phyloP scores from a whole-genome alignment of 2,113 vertebrate genomes.

The Ptilorrhoa leucosticta region DNA sequence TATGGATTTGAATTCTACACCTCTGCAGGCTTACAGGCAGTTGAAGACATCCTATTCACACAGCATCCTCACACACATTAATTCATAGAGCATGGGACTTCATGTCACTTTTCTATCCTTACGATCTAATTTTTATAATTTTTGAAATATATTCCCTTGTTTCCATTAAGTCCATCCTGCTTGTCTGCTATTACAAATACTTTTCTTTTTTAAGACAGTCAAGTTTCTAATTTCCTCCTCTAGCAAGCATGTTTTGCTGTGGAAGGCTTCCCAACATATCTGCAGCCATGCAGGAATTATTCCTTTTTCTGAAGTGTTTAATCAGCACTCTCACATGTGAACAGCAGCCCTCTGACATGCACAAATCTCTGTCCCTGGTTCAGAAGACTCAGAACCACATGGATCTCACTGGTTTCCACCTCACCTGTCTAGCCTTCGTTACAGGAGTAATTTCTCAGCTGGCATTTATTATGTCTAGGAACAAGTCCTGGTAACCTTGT shows the following conservation, averaged over 20 bases:
- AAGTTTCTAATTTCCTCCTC: background rate
- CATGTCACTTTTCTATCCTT: background rate
- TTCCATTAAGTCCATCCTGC: background rate
- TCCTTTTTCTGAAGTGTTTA: background rate
- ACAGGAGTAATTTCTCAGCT: background rate
- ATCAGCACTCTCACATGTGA: background rate
- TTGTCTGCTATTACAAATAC: background rate
- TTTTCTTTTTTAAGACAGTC: background rate
- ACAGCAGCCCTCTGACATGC: background rate
- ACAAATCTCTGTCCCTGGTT: background rate
- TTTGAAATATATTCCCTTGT: background rate
- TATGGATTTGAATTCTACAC: background rate
- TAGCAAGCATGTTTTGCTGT: background rate
- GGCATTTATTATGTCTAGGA: background rate
- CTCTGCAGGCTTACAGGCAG: background rate
- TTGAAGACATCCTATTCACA: background rate
- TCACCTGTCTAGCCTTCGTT: background rate
- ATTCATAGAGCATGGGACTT: background rate
- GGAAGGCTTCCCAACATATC: background rate
- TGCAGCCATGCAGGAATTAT: background rate
- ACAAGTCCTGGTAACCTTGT: background rate
- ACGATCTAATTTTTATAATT: background rate
- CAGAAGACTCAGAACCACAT: background rate
- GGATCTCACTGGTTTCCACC: background rate
- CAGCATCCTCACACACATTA: background rate